Percentiles rank a stretch among this genome's conserved stretches.
Conservation (phyloP, 2,797 vertebrate species). For the Acrossocheilus fasciatus region DNA sequence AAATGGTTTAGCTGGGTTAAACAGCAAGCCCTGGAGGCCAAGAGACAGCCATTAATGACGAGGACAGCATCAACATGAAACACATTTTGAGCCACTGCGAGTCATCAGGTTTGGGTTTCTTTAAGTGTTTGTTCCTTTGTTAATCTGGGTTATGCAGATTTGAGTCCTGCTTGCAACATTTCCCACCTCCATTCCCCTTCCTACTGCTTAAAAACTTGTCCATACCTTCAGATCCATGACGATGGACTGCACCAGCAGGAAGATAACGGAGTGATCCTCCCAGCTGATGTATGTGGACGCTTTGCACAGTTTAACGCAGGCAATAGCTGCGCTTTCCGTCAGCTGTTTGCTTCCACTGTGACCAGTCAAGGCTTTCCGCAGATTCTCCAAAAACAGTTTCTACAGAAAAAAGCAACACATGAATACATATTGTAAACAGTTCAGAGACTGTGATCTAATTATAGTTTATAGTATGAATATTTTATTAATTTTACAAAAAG, state of each 20-base stretch:
- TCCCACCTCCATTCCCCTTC: not conserved
- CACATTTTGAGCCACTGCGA: not conserved
- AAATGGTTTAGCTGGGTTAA: constrained; percentile 96
- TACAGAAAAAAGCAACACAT: constrained; percentile 63
- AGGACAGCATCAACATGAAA: not conserved
- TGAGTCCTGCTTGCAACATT: not conserved
- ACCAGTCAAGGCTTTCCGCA: constrained; percentile 91
- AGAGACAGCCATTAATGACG: not conserved
- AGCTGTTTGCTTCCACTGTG: constrained; percentile 92
- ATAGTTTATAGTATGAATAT: not conserved
- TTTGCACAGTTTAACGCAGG: constrained; percentile 96
- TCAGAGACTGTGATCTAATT: not conserved
- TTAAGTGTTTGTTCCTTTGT: not conserved
- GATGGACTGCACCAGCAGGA: constrained; percentile 94
- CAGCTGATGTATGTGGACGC: constrained; percentile 97
- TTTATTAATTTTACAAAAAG: not conserved
- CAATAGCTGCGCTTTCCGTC: constrained; percentile 94
- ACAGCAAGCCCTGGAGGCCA: constrained; percentile 85
- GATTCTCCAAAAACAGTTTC: constrained; percentile 94
- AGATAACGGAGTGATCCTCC: constrained; percentile 97
- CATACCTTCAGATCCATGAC: constrained; percentile 95
- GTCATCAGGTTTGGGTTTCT: not conserved
- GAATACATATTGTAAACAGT: not conserved
- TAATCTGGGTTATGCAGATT: constrained; percentile 11
- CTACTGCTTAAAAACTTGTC: not conserved